A percentile compares a stretch with the other conserved stretches of the same genome.
Evolutionary conservation across 2,888 invertebrate species (phyloP).

Genomic region (Doris montereyensis): DNA sequence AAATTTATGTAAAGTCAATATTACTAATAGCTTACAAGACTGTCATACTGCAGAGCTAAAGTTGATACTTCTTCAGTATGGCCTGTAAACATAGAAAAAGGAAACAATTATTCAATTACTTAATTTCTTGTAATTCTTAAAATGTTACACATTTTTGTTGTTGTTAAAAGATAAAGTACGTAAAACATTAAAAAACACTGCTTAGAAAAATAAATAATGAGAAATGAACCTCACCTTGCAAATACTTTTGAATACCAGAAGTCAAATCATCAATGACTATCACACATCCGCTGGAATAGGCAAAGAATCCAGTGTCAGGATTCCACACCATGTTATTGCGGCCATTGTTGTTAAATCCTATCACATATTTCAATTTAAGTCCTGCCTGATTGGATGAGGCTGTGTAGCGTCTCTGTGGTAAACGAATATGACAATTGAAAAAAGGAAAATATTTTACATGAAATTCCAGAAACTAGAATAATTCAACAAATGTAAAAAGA

Average conservation of each 20-base stretch:
- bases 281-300: conserved; percentile 69
- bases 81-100: conserved; percentile 50
- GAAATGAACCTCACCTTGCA: conserved; percentile 61
- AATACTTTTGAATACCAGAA: conserved; percentile 66
- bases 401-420: conserved; percentile 66
- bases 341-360: conserved; percentile 72
- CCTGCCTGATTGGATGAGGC: conserved; percentile 72
- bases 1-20: too few relatives aligned
- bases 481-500: background rate
- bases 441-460: background rate
- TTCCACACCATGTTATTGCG: conserved; percentile 72
- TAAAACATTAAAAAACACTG: too few relatives aligned
- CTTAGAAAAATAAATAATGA: too few relatives aligned
- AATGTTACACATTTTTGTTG: too few relatives aligned
- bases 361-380: conserved; percentile 64
- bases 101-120: too few relatives aligned
- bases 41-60: conserved; percentile 68
- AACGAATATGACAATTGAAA: conserved; percentile 1
- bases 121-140: too few relatives aligned
- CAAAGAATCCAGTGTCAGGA: conserved; percentile 70
- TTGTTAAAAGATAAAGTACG: too few relatives aligned
- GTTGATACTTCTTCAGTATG: conserved; percentile 71
- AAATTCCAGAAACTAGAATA: background rate
- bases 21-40: conserved; percentile 65
- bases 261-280: conserved; percentile 70